Evolutionary conservation across 2,888 invertebrate genomes (phyloP), one percentile per base, ranked within the genome.

Genomic region (Pristionchus exspectatus): DNA sequence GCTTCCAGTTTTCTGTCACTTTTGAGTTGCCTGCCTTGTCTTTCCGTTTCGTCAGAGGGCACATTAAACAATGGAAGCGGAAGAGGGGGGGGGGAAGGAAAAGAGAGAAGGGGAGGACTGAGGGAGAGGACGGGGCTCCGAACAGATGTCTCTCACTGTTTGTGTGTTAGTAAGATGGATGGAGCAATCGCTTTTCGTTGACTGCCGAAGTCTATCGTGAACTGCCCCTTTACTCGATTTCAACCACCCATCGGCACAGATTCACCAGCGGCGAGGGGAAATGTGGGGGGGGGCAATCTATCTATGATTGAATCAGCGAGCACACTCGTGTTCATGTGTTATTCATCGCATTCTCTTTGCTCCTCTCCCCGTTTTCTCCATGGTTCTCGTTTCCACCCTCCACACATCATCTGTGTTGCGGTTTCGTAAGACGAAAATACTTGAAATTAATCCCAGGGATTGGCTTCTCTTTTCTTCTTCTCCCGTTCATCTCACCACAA

Each of bases 61-160:
- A 21, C 24, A 77, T 77, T 30, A 38, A n/a, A 77, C 21, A 77
- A 72, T 72, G 84, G 85, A 85, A 30, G 63, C n/a, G 66, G 63
- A 54, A 84, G 33, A 54, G 38, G 27, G 24, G 16, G 50, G 27
- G 4, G 50, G 16, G 27, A 16, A 21, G 14, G 81, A 12, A 27
- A 16, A 33, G 33, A 18, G 27, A 72, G 72, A 72, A 21, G 27
- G 27, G 81, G 81, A 21, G 44, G 50, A 81, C 9, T 50, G 74
- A 33, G 74, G 74, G 38, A n/a, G 63, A 54, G 27, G 81, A 27
- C 21, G n/a, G 38, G 81, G 33, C 30, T n/a, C n/a, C 50, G 81
- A 81, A 81, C 81, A 81, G 81, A 81, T 81, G 81, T n/a, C n/a
- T 81, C 81, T 50, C 50, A 81, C 81, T 81, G 81, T 81, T 81